Evolutionary conservation across 23 tunicate species (phyloP), one percentile per base, ranked within the genome.

Genomic region (Diplosoma virens): DNA sequence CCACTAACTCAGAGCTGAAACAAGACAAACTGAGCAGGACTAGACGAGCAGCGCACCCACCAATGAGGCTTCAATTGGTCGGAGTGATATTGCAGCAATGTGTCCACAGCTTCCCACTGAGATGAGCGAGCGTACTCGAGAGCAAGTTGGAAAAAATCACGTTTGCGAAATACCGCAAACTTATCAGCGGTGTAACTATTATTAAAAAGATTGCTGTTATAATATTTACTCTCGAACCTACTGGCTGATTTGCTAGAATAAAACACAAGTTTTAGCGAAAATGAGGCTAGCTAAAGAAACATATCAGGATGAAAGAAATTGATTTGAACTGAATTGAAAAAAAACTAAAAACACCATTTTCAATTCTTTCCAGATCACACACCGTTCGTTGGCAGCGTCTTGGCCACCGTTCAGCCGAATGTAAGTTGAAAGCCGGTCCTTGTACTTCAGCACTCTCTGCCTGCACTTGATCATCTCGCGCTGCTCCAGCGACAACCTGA

Each of bases 311-410:
- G n/a, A n/a, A n/a, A n/a, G n/a, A n/a, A n/a, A n/a, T n/a, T n/a
- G n/a, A n/a, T n/a, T n/a, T n/a, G n/a, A n/a, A n/a, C n/a, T n/a
- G n/a, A n/a, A n/a, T n/a, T n/a, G n/a, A n/a, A n/a, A n/a, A n/a
- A n/a, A n/a, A n/a, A n/a, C n/a, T n/a, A n/a, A n/a, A n/a, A n/a
- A n/a, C n/a, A n/a, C n/a, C n/a, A n/a, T n/a, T n/a, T n/a, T n/a
- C n/a, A n/a, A n/a, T n/a, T n/a, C n/a, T n/a, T n/a, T n/a, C n/a
- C n/a, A n/a, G n/a, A n/a, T n/a, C n/a, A 4, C 22, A 47, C 35
- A 72, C 78, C 81, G 45, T 58, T 82, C 87, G 25, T 66, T 59
- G 16, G 87, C 87, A 58, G 87, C 87, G 48, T 82, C 87, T 29
- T 82, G 61, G 6, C 87, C 87, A 2, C 87, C 87, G 0, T 77